These are phyloP conservation scores for Hololepta plana DNA, from an alignment of 2,888 invertebrate species.

Conservation along the genomic window DNA sequence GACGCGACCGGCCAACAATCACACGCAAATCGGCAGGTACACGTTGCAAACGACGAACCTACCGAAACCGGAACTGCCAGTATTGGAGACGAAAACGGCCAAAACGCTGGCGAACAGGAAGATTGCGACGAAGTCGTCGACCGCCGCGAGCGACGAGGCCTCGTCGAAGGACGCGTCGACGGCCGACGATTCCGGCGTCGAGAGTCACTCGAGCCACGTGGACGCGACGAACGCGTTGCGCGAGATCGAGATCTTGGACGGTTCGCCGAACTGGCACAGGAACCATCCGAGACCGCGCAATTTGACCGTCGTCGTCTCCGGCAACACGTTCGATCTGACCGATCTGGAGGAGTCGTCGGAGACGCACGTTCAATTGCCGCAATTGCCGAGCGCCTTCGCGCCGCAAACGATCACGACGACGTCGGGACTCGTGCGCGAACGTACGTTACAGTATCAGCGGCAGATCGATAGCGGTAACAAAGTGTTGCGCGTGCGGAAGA, in stretches of 20 bases:
- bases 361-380: slow-evolving; percentile 43
- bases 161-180: slow-evolving; percentile 39
- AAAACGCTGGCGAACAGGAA: slow-evolving; percentile 55
- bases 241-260: slow-evolving; percentile 23
- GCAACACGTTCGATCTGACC: slow-evolving; percentile 55
- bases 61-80: slow-evolving; percentile 55
- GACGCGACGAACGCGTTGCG: slow-evolving; percentile 5
- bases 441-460: slow-evolving; percentile 31
- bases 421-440: slow-evolving; percentile 30
- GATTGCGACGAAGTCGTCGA: no score
- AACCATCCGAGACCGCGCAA: slow-evolving; percentile 26
- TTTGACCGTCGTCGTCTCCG: slow-evolving; percentile 54
- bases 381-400: slow-evolving; percentile 33
- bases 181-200: slow-evolving; percentile 46
- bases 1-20: slow-evolving; percentile 3
- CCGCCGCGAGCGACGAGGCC: slow-evolving; percentile 18
- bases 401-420: slow-evolving; percentile 17
- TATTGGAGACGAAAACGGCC: slow-evolving; percentile 47
- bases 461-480: slow-evolving; percentile 15
- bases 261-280: slow-evolving; percentile 14
- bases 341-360: slow-evolving; percentile 45
- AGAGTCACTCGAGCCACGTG: slow-evolving; percentile 19
- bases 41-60: slow-evolving; percentile 53
- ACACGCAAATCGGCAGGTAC: slow-evolving; percentile 33
- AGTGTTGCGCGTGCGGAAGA: slow-evolving; percentile 14